Evolutionary conservation across 2,797 vertebrate genomes (phyloP), one percentile per base, ranked within the genome.

Genomic region (Chaetophractus vellerosus): DNA sequence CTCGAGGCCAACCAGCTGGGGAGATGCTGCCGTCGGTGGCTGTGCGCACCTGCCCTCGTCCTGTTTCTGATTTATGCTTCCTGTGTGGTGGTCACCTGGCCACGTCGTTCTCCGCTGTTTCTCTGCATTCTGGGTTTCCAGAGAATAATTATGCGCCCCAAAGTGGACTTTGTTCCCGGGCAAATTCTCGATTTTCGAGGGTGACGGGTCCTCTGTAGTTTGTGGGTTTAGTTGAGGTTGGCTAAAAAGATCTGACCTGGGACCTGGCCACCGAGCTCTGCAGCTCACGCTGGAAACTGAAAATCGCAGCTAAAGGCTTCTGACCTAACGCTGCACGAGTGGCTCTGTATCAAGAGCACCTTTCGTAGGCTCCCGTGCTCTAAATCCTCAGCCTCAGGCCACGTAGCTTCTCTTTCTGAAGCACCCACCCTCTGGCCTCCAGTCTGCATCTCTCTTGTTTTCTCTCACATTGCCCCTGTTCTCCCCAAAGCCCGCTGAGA

Each of bases 41-140:
- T 21, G 24, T 18, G 4, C 19, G 6, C 16, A 19, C 69, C 76
- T 6, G 0, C 2, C 31, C 61, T 52, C 59, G 28, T 5, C 0
- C 59, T 10, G n/a, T 36, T 66, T 48, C 82, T 74, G 33, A 50
- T 28, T 33, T 18, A 8, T 0, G 45, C 45, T 45, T 45, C 55
- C 24, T 36, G 15, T 50, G 1, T 9, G 9, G 38, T 21, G 28
- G 33, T 28, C 14, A 6, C n/a, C 41, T 26, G 59, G 48, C 10
- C 21, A n/a, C 15, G 48, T 0, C 33, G 15, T 7, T 24, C 10
- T 61, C 38, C 63, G 5, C 19, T 11, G 9, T 5, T 12, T 72
- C 74, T 66, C 79, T 45, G 31, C n/a, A 23, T 55, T 36, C 28
- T 41, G 11, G 36, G 10, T 33, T 59, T 78, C 50, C 28, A 33